phyloP scores from a whole-genome alignment of 2,113 vertebrate species.

The Okapia johnstoni region DNA sequence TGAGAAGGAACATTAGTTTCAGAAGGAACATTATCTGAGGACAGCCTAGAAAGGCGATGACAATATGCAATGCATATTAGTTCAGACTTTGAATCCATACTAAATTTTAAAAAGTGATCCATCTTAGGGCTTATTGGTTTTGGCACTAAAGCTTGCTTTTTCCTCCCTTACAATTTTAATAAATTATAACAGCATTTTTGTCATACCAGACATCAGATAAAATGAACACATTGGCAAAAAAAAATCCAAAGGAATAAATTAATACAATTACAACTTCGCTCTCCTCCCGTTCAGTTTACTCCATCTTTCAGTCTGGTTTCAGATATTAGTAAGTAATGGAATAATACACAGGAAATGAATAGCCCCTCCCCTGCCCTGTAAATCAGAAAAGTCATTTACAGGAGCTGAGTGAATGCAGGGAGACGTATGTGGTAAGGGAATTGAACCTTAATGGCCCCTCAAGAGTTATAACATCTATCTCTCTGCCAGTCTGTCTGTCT shows the following conservation, averaged over 20 bases:
- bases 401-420: slow-evolving; percentile 23
- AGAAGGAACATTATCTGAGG: not conserved
- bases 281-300: not conserved
- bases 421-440: slow-evolving; percentile 42
- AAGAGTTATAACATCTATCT: slow-evolving; percentile 36
- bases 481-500: not conserved
- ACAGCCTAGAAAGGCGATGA: not conserved
- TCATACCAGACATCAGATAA: not conserved
- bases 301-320: slow-evolving; percentile 38
- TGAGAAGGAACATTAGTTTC: slow-evolving; percentile 37
- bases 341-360: slow-evolving; percentile 42
- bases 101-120: slow-evolving; percentile 27
- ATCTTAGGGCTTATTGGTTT: not conserved
- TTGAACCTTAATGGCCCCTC: slow-evolving; percentile 53
- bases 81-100: slow-evolving; percentile 17
- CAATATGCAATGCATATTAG: not conserved
- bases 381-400: slow-evolving; percentile 66
- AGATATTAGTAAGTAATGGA: slow-evolving; percentile 44
- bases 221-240: not conserved
- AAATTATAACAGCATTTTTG: not conserved
- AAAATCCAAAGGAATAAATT: slow-evolving; percentile 25
- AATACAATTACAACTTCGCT: not conserved
- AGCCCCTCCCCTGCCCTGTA: slow-evolving; percentile 46
- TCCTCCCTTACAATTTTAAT: not conserved
- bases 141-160: not conserved